phyloP scores from a whole-genome alignment of 1,140 invertebrate species.

The Drosophila punjabiensis region DNA sequence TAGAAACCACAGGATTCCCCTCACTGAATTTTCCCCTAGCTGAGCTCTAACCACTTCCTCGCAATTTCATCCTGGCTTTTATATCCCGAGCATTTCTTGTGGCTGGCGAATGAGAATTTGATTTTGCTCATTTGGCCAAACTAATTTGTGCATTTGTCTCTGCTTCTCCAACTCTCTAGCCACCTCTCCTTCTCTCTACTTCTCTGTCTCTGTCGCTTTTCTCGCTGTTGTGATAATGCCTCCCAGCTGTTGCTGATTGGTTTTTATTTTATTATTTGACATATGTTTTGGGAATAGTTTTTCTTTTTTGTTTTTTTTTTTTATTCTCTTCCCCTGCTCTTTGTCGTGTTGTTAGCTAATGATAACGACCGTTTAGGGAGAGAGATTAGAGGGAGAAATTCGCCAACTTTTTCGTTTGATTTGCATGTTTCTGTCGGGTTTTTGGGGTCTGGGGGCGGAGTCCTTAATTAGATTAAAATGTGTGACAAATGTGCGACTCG shows the following conservation, averaged over 20 bases:
- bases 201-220: slow-evolving; percentile 1
- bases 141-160: slow-evolving; percentile 51
- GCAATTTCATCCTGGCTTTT: slow-evolving; percentile 12
- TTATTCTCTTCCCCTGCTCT: not conserved
- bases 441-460: slow-evolving; percentile 17
- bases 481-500: slow-evolving; percentile 54
- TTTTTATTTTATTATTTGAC: slow-evolving; percentile 76
- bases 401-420: slow-evolving; percentile 56
- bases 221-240: slow-evolving; percentile 49
- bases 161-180: slow-evolving; percentile 3
- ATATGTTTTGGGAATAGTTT: slow-evolving; percentile 73
- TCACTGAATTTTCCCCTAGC: not conserved
- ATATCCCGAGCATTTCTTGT: slow-evolving; percentile 50
- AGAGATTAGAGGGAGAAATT: slow-evolving; percentile 21
- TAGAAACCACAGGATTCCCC: slow-evolving; percentile 2
- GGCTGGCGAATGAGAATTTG: slow-evolving; percentile 49
- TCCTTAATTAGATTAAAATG: slow-evolving; percentile 62
- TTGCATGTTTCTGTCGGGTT: slow-evolving; percentile 41
- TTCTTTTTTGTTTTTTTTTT: slow-evolving; percentile 5
- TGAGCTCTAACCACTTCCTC: not conserved
- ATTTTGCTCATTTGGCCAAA: slow-evolving; percentile 63
- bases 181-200: slow-evolving; percentile 2
- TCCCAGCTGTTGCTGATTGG: slow-evolving; percentile 73
- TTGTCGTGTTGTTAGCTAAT: slow-evolving; percentile 53
- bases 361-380: slow-evolving; percentile 59